Evolutionary conservation across 2,797 vertebrate species (phyloP).

Genomic region (Girardinus metallicus): DNA sequence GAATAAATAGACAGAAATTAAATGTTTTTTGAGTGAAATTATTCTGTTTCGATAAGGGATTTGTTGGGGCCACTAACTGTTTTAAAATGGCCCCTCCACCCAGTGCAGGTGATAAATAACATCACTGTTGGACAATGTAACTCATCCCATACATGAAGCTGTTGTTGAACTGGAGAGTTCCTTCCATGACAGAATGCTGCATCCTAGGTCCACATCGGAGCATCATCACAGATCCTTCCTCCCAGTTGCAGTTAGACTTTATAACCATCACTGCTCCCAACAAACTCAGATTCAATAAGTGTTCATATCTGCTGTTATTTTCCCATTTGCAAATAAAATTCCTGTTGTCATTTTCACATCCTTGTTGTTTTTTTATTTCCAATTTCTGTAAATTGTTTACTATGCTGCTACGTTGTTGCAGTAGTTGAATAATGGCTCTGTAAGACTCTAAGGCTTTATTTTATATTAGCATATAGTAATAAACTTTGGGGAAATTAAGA

Average conservation of each 20-base stretch:
- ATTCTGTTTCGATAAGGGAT: background rate
- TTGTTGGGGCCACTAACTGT: background rate
- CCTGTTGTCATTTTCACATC: background rate
- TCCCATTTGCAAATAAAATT: background rate
- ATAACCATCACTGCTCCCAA: background rate
- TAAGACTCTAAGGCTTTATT: constrained; percentile 21
- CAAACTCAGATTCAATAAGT: background rate
- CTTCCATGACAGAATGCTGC: background rate
- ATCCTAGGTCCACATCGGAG: background rate
- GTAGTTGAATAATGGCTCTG: background rate
- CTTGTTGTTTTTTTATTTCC: background rate
- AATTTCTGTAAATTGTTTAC: background rate
- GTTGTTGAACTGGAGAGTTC: background rate
- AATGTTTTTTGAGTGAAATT: background rate
- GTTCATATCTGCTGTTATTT: background rate
- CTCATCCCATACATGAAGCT: background rate
- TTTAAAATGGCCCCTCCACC: background rate
- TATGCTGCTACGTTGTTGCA: background rate
- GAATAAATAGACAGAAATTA: background rate
- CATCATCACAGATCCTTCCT: background rate
- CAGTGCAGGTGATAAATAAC: background rate
- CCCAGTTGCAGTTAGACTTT: background rate
- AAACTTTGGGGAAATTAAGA: constrained; percentile 13
- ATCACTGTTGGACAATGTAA: background rate
- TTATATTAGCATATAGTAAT: background rate